Evolutionary conservation across 2,113 vertebrate species (phyloP), one percentile per base, ranked within the genome.

Genomic region (Lampris incognitus): DNA sequence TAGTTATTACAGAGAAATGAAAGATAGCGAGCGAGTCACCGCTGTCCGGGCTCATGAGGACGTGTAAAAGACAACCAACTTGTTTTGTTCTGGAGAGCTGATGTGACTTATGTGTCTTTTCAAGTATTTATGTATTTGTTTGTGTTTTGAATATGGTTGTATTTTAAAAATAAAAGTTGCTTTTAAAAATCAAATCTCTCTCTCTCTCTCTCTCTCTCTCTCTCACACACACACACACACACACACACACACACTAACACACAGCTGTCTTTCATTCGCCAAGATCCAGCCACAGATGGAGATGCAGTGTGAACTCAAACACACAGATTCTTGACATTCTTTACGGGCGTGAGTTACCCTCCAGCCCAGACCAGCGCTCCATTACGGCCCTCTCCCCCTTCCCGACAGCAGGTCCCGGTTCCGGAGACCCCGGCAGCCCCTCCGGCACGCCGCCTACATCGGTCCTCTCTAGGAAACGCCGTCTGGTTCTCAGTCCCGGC

Each of bases 281-380:
- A 60, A 72, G 80, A 89, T 89, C 79, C 85, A 81, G 83, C 72
- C 69, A 3, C 76, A 92, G 81, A 87, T 90, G 86, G 85, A 82
- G 85, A 87, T 86, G 76, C 71, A 84, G 84, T 85, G 85, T 86
- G 84, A 93, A 93, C 88, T 90, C 89, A 89, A 91, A 91, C 89
- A 89, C 88, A 69, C 46, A 46, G 88, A 94, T 93, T 93, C 87
- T 82, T 91, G 77, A 83, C 88, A 92, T 94, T 93, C 91, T 87
- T 91, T 40, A 74, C 76, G 65, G 76, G 87, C 89, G 82, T 86
- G 88, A 74, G 80, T 91, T 90, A 76, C 87, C 78, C 63, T 81
- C 71, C 73, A 36, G 70, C 62, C 49, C 76, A 66, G 82, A 86
- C 73, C 52, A 37, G 55, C 8, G 67, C 68, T 81, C 9, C 69